A percentile compares a stretch with the other conserved stretches of the same genome.
Evolutionary conservation across 2,113 vertebrate species (phyloP).

Genomic region (Calonectris borealis): DNA sequence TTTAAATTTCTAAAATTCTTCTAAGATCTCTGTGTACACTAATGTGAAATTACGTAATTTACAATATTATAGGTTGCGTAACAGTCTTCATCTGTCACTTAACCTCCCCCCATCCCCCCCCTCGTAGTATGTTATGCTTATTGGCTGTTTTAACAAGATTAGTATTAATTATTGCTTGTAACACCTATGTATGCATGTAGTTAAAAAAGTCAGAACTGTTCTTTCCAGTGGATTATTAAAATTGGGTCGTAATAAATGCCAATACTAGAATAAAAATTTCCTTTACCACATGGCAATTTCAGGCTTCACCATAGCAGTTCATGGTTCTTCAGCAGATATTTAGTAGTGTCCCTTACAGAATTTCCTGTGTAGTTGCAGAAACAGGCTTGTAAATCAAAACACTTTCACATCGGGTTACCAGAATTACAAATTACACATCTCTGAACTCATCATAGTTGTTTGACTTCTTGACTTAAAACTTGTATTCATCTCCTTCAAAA

Average conservation of each 20-base stretch:
- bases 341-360: not conserved
- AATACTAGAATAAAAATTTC: not conserved
- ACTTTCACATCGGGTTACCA: not conserved
- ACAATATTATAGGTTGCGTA: not conserved
- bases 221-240: not conserved
- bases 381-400: not conserved
- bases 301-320: not conserved
- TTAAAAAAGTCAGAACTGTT: not conserved
- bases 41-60: not conserved
- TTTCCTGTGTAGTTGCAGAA: not conserved
- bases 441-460: not conserved
- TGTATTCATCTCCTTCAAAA: not conserved
- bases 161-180: not conserved
- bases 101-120: no score
- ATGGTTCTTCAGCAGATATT: not conserved
- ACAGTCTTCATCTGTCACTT: not conserved
- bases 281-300: not conserved
- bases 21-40: not conserved
- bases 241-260: not conserved
- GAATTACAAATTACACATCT: not conserved
- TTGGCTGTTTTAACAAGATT: slow-evolving; percentile 17
- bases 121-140: not conserved
- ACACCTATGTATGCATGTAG: not conserved
- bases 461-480: not conserved
- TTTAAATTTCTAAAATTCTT: not conserved